Percentiles rank a stretch among this genome's conserved stretches.
Conservation (phyloP, 2,113 vertebrate genomes). For the Oreochromis tanganicae region DNA sequence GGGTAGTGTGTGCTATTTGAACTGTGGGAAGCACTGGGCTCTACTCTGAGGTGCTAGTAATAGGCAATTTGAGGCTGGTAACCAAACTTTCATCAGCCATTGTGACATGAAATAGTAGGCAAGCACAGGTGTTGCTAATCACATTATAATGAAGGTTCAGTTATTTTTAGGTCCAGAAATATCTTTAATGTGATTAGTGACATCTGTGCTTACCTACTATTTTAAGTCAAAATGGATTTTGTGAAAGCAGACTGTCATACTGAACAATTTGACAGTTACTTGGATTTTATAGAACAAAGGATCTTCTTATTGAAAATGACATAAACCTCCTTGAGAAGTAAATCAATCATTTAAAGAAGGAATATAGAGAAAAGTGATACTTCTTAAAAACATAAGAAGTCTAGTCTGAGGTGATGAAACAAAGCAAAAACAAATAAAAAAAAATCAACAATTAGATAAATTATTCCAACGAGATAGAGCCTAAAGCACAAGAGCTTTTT, state of each 20-base stretch:
- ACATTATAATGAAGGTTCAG: not conserved
- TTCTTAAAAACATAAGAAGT: not conserved
- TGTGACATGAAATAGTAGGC: not conserved
- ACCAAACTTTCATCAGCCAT: not conserved
- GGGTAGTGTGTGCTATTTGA: not conserved
- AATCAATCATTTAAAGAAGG: not conserved
- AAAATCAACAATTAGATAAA: not conserved
- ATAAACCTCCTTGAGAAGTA: not conserved
- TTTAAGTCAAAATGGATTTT: not conserved
- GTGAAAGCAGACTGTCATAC: not conserved
- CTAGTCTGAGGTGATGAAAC: not conserved
- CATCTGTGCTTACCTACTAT: not conserved
- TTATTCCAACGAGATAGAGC: not conserved
- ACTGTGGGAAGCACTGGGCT: not conserved
- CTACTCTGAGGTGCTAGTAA: not conserved
- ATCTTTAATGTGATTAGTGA: not conserved
- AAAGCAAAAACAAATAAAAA: not conserved
- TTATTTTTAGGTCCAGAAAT: not conserved
- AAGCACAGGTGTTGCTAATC: not conserved
- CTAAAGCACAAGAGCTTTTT: not conserved
- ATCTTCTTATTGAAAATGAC: not conserved
- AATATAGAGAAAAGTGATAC: not conserved
- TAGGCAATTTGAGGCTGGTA: not conserved
- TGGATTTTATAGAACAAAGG: not conserved
- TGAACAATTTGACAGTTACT: not conserved